These are phyloP conservation scores for Euzophera pinguis DNA, from an alignment of 2,888 invertebrate genomes.

Conservation along the genomic window DNA sequence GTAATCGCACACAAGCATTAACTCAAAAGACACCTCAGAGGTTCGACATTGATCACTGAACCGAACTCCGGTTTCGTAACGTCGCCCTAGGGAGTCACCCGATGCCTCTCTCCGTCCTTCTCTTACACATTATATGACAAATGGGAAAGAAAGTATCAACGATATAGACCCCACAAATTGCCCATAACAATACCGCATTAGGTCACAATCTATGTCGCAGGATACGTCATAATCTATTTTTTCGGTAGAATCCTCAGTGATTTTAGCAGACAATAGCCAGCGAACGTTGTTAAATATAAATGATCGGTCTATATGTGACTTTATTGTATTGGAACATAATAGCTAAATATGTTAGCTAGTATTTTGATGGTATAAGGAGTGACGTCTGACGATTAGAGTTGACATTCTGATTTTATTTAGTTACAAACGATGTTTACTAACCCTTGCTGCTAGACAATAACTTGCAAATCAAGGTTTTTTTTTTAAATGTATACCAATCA, in stretches of 20 bases:
- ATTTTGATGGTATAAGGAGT: not conserved
- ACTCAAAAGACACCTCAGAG: slow-evolving; percentile 65
- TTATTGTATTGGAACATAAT: not conserved
- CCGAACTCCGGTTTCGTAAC: slow-evolving; percentile 68
- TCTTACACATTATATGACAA: slow-evolving; percentile 46
- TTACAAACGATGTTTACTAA: no score
- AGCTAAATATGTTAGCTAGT: not conserved
- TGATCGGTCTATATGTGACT: not conserved
- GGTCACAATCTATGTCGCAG: slow-evolving; percentile 52
- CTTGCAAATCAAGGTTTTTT: no score
- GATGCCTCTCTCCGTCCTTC: slow-evolving; percentile 43
- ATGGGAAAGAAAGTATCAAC: slow-evolving; percentile 50
- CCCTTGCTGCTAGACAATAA: no score
- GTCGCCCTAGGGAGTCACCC: slow-evolving; percentile 60
- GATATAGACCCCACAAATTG: slow-evolving; percentile 54
- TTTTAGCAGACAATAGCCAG: slow-evolving; percentile 33
- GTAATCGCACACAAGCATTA: slow-evolving; percentile 55
- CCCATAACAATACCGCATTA: slow-evolving; percentile 61
- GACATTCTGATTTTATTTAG: no score
- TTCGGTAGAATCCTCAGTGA: slow-evolving; percentile 40
- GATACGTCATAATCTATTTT: slow-evolving; percentile 42
- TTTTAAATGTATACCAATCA: no score
- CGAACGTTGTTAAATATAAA: slow-evolving; percentile 31
- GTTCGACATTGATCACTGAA: slow-evolving; percentile 64
- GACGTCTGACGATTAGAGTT: no score